Evolutionary conservation across 2,797 vertebrate species (phyloP).

Genomic region (Arrhamphus sclerolepis): DNA sequence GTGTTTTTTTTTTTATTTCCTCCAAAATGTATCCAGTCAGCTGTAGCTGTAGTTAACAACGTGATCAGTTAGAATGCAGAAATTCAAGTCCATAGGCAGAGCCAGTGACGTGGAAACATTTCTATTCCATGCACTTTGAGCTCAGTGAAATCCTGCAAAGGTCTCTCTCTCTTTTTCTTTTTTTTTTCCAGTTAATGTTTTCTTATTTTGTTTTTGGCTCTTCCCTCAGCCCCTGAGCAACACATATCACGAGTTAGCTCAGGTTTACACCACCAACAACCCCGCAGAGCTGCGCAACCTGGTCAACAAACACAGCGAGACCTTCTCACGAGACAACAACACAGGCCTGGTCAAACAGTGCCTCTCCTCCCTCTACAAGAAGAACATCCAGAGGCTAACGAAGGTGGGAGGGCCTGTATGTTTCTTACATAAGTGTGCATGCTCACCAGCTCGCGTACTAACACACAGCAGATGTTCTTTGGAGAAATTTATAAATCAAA

Average conservation of each 20-base stretch:
- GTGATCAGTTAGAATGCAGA: no score
- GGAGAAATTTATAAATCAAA: no score
- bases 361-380: conserved; percentile 98
- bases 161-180: neutral
- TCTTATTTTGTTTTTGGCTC: neutral
- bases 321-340: conserved; percentile 94
- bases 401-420: conserved; percentile 82
- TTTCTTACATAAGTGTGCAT: neutral
- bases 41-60: no score
- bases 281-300: conserved; percentile 91
- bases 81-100: no score
- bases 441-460: neutral
- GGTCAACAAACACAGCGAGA: conserved; percentile 95
- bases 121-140: no score
- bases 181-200: neutral
- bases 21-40: no score
- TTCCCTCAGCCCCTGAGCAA: conserved; percentile 93
- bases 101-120: no score
- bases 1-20: no score
- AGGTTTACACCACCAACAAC: conserved; percentile 97
- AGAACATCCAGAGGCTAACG: conserved; percentile 98
- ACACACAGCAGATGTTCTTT: neutral
- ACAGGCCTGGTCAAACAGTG: conserved; percentile 98
- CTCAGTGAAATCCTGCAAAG: no score
- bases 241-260: conserved; percentile 96